phyloP scores from a whole-genome alignment of 1,140 invertebrate species.

The Akabosia matsudoensis region DNA sequence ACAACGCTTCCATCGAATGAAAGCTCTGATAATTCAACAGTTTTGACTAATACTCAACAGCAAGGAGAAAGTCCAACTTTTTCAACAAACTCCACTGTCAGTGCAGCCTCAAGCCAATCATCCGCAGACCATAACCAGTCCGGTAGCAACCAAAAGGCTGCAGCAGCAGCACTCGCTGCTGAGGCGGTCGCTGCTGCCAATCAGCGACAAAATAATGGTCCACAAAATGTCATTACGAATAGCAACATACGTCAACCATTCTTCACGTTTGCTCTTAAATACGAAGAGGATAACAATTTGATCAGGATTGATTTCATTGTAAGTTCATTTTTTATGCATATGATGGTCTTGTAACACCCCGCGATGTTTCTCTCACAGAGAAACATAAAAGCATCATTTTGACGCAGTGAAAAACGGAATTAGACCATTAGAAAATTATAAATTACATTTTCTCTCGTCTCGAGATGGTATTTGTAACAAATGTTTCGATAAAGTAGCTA shows the following conservation, averaged over 20 bases:
- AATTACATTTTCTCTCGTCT: no score
- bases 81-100: not conserved
- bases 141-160: not conserved
- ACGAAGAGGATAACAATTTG: slow-evolving; percentile 42
- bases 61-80: not conserved
- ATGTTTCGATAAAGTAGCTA: no score
- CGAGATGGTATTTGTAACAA: no score
- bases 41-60: not conserved
- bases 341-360: no score
- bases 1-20: not conserved
- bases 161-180: slow-evolving; percentile 6
- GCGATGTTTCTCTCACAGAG: no score
- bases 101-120: not conserved
- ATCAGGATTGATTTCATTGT: slow-evolving; percentile 46
- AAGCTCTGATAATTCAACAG: not conserved
- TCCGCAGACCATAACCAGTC: no score
- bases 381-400: no score
- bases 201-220: not conserved
- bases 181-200: slow-evolving; percentile 19
- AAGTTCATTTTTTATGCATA: slow-evolving; percentile 24
- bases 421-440: no score
- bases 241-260: slow-evolving; percentile 44
- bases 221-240: slow-evolving; percentile 30
- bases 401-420: no score
- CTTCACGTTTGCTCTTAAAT: slow-evolving; percentile 46